These are phyloP conservation scores for Hypomecis punctinalis DNA, from an alignment of 2,888 invertebrate species.

Conservation along the genomic window DNA sequence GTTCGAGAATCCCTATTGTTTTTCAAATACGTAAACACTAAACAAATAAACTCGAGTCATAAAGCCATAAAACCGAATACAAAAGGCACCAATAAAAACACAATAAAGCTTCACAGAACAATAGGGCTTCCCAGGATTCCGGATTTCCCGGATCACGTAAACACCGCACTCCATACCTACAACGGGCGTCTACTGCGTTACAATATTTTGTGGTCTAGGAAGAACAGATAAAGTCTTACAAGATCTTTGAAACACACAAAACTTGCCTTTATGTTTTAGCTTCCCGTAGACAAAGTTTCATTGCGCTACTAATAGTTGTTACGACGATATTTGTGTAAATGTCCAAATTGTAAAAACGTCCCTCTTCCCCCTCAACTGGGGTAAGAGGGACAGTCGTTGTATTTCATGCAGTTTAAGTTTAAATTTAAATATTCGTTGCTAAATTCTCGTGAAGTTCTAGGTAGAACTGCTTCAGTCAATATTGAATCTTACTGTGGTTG, in stretches of 20 bases:
- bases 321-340: slow-evolving; percentile 2
- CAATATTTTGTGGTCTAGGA: background rate
- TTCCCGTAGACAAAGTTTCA: slow-evolving; percentile 2
- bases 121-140: too few relatives aligned
- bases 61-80: too few relatives aligned
- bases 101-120: too few relatives aligned
- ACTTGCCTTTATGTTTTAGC: slow-evolving; percentile 3
- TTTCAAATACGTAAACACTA: too few relatives aligned
- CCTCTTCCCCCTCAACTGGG: slow-evolving; percentile 4
- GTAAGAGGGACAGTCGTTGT: slow-evolving; percentile 12
- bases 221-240: slow-evolving; percentile 3
- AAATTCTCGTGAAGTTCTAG: slow-evolving; percentile 2
- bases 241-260: slow-evolving; percentile 5
- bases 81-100: too few relatives aligned
- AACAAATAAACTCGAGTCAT: too few relatives aligned
- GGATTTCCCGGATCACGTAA: too few relatives aligned
- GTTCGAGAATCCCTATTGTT: too few relatives aligned
- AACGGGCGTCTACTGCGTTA: too few relatives aligned
- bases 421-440: slow-evolving; percentile 13
- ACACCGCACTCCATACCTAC: too few relatives aligned
- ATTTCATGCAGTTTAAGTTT: slow-evolving; percentile 11
- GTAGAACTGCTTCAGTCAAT: slow-evolving; percentile 18
- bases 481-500: slow-evolving; percentile 3
- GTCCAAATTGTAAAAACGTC: slow-evolving; percentile 3
- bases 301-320: slow-evolving; percentile 3